Conservation (phyloP, 2,797 vertebrate genomes). For the Pachyuromys duprasi region DNA sequence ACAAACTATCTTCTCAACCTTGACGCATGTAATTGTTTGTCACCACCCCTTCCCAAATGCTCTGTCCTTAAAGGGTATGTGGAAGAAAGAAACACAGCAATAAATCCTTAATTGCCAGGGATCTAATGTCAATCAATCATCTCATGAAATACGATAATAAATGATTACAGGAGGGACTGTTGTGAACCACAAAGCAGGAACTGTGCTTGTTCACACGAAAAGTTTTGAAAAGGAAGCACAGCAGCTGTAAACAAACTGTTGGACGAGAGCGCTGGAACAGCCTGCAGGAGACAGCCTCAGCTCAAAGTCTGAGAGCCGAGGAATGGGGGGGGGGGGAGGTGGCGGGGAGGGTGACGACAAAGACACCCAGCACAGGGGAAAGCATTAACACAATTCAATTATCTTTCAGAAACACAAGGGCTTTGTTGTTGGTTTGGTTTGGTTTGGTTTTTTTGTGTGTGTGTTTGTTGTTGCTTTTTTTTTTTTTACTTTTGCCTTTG, state of each 20-base stretch:
- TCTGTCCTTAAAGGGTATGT: slow-evolving; percentile 47
- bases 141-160: slow-evolving; percentile 61
- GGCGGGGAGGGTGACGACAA: not conserved
- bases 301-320: slow-evolving; percentile 62
- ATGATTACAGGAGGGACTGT: slow-evolving; percentile 11
- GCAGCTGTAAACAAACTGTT: not conserved
- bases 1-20: not conserved
- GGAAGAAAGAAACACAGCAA: slow-evolving; percentile 70
- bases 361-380: not conserved
- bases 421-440: not conserved
- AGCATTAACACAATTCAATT: not conserved
- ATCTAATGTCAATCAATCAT: slow-evolving; percentile 67
- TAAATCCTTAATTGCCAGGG: slow-evolving; percentile 74
- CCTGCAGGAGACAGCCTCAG: not conserved
- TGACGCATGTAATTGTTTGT: slow-evolving; percentile 17
- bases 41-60: not conserved
- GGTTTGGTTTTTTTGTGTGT: not conserved
- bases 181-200: slow-evolving; percentile 66
- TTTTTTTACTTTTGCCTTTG: not conserved
- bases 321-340: not conserved
- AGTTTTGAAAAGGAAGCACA: slow-evolving; percentile 59
- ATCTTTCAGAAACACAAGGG: not conserved
- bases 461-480: not conserved
- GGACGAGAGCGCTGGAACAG: not conserved
- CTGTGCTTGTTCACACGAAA: slow-evolving; percentile 47